Base-by-base conservation (phyloP, 2,113 vertebrate genomes). In the Sorex fumeus region DNA sequence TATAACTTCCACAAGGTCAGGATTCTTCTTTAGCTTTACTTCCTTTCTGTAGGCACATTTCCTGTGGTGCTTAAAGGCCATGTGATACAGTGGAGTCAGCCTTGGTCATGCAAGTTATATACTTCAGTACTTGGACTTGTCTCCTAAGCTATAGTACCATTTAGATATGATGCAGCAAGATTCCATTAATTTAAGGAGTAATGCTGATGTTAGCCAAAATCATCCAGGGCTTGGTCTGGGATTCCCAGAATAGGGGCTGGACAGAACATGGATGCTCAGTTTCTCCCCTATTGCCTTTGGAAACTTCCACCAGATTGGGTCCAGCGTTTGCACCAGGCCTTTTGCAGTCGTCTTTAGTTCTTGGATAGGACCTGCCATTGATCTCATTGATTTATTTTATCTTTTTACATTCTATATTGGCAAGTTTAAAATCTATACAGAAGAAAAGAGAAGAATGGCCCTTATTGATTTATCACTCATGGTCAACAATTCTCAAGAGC, bases 201-300 rank as follows among this genome's bases (percentile, higher is more conserved):
- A 36, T 78, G 40, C 78, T 62, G 85, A 91, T 0, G 0, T 87
- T 67, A 72, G 43, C 36, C 50, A 89, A 84, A 40, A 36, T 71
- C 69, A 53, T 75, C 66, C 40, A 1, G 13, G 27, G 64, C 11
- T 70, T 71, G 57, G 57, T 87, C 60, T 30, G 71, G 40, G 28
- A 45, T 94, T 88, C 76, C 82, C 88, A 82, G 77, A 85, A 78
- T 67, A 80, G 78, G 86, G 75, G 86, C 32, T 50, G 71, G 34
- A 87, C 43, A 53, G 66, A 94, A 40, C 3, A 66, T 28, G 25
- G 36, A 71, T 21, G 66, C 45, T 27, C 57, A 69, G 25, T 2
- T 67, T 67, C 27, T 87, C 69, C 30, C 15, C 57, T 32, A 16
- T 70, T 4, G 19, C 30, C 69, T 81, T 77, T 5, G 6, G 64